Percentiles rank a stretch among this genome's conserved stretches.
Conservation (phyloP, 2,797 vertebrate genomes). For the Rhodeus uyekii region DNA sequence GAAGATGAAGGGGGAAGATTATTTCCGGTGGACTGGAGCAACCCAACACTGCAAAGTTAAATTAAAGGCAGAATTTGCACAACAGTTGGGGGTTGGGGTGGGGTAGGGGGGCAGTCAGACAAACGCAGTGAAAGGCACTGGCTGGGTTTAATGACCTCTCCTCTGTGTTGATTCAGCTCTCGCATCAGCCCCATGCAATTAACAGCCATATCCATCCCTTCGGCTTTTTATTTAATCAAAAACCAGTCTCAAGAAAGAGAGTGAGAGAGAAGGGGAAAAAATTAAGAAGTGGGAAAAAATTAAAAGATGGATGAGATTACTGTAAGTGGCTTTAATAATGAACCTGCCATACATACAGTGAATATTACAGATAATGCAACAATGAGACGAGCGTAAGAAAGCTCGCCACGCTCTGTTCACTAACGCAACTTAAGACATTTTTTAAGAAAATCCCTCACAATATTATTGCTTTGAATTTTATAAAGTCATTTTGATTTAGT, state of each 20-base stretch:
- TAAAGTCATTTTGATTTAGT: constrained; percentile 11
- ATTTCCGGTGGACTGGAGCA: constrained; percentile 56
- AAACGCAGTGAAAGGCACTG: constrained; percentile 48
- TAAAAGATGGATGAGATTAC: constrained; percentile 61
- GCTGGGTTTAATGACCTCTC: constrained; percentile 59
- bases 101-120: constrained; percentile 53
- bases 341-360: constrained; percentile 48
- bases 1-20: constrained; percentile 54
- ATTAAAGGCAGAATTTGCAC: constrained; percentile 71
- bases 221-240: constrained; percentile 71
- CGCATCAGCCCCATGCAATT: constrained; percentile 54
- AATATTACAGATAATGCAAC: constrained; percentile 31
- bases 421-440: not conserved
- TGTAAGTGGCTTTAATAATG: constrained; percentile 53
- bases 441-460: not conserved
- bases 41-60: constrained; percentile 62
- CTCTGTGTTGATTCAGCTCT: constrained; percentile 59
- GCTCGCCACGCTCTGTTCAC: not conserved
- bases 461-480: not conserved
- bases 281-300: constrained; percentile 55
- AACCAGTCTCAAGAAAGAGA: constrained; percentile 61
- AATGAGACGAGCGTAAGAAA: constrained; percentile 20
- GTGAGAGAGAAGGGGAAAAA: constrained; percentile 56
- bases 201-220: constrained; percentile 69
- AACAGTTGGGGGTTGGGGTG: constrained; percentile 61